These are phyloP conservation scores for Globodera rostochiensis DNA, from an alignment of 1,140 invertebrate genomes.

Conservation along the genomic window DNA sequence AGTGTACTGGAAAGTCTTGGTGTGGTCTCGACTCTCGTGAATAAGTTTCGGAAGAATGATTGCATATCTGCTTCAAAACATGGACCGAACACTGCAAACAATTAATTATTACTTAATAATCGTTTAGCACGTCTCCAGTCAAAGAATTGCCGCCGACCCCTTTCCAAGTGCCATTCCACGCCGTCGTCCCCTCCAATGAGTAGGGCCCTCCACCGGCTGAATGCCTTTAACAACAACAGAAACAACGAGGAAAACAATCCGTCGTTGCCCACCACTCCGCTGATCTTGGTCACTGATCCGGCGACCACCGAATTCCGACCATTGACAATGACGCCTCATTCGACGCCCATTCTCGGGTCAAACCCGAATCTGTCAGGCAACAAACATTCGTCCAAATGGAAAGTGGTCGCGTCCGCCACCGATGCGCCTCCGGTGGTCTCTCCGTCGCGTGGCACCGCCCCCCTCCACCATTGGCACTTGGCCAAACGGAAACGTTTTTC, in stretches of 20 bases:
- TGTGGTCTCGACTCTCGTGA: no score
- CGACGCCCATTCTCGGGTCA: neutral
- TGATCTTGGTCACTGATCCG: conserved; percentile 20
- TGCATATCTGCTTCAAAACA: no score
- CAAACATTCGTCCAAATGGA: neutral
- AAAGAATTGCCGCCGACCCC: neutral
- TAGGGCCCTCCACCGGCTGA: neutral
- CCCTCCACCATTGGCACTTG: conserved; percentile 38
- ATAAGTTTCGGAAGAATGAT: no score
- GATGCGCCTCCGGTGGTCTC: neutral
- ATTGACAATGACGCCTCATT: neutral
- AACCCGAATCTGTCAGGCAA: neutral
- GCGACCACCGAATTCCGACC: neutral
- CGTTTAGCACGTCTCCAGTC: neutral
- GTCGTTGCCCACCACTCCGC: conserved; percentile 19
- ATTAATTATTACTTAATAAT: no score
- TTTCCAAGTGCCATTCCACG: conserved; percentile 8
- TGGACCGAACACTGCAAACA: no score
- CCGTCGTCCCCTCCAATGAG: neutral
- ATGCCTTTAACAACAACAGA: neutral
- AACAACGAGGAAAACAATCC: neutral
- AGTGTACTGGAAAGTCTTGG: no score
- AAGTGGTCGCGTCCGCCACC: neutral
- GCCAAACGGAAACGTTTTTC: conserved; percentile 35
- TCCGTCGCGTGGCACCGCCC: neutral